Evolutionary conservation across 2,888 invertebrate species (phyloP), one percentile per base, ranked within the genome.

Genomic region (Melanotus villosus): DNA sequence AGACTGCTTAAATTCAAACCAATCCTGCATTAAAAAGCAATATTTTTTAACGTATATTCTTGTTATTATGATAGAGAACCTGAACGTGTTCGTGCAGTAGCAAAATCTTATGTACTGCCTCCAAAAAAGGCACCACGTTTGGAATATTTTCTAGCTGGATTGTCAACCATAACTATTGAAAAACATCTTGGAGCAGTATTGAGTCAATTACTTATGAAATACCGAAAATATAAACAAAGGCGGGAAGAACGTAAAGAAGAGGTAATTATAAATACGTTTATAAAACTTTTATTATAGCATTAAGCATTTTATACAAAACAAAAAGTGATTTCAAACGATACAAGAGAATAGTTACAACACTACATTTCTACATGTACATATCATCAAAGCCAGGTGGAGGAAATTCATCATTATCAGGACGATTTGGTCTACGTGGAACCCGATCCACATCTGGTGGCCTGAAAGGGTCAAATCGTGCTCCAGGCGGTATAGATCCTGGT

Each of bases 391-490:
- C 92, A 6, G 93, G 93, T n/a, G 92, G 92, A 10, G 90, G 90
- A 52, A 93, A 85, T 76, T 94, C 92, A 83, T 94, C 93, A 10
- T 90, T 90, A 79, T 92, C 92, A 0, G 91, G 92, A 0, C 86
- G 86, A 54, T 80, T 80, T 6, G 79, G 79, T 54, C 81, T 76
- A 43, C 80, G 77, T 9, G 85, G 82, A 67, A 83, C 83, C 0
- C 85, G 85, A 70, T 86, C 79, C 5, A 85, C 86, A 10, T 84
- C 87, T 2, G 85, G 86, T 0, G 95, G 94, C 0, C 92, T 91
- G 81, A 94, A 92, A 0, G 95, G 96, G 85, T 96, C 95, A 83
- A 94, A 96, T 64, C 95, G 88, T 1, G 95, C 93, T 10, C 94
- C 93, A 0, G 94, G 94, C 0, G 93, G 94, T 9, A 91, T 79